Base-by-base conservation (phyloP, 2,888 invertebrate genomes). In the Oxycera nigricornis region DNA sequence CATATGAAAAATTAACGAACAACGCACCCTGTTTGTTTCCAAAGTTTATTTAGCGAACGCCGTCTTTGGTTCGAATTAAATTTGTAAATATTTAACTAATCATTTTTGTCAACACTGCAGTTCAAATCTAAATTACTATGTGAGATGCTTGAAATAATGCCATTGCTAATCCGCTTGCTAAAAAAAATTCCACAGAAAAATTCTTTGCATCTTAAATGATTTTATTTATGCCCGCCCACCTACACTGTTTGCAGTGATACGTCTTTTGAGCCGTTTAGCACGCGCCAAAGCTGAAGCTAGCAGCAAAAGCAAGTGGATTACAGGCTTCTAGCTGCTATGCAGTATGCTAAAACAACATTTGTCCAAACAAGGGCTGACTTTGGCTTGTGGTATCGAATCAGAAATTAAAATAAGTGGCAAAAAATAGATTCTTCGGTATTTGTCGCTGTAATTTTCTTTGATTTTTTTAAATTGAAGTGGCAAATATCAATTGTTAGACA, bases 11-110 rank as follows among this genome's bases (percentile, higher is more conserved):
- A n/a, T n/a, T n/a, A n/a, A n/a, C n/a, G n/a, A n/a, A n/a, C n/a
- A n/a, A n/a, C n/a, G n/a, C n/a, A n/a, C n/a, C n/a, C n/a, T n/a
- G n/a, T n/a, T n/a, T n/a, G n/a, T n/a, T n/a, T n/a, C n/a, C n/a
- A n/a, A n/a, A n/a, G n/a, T n/a, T n/a, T n/a, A n/a, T 35, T 55
- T 50, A 61, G 4, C 31, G 31, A 31, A 22, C 22, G 24, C 22
- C 24, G 3, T 24, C 55, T 20, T 17, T 6, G 24, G 24, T 41
- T 41, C 11, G 30, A 70, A 70, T 55, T n/a, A 20, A 20, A 67
- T 70, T 70, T 70, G 70, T 70, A 52, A 52, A 70, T 70, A 67
- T 67, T 67, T 67, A 11, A 67, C 41, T 67, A 70, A 70, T 70
- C 70, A 30, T 22, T 68, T 68, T 46, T 46, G 55, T 55, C 55